Percentiles rank a stretch among this genome's conserved stretches.
Evolutionary conservation across 2,797 vertebrate species (phyloP).

Genomic region (Pangasius mekongensis): DNA sequence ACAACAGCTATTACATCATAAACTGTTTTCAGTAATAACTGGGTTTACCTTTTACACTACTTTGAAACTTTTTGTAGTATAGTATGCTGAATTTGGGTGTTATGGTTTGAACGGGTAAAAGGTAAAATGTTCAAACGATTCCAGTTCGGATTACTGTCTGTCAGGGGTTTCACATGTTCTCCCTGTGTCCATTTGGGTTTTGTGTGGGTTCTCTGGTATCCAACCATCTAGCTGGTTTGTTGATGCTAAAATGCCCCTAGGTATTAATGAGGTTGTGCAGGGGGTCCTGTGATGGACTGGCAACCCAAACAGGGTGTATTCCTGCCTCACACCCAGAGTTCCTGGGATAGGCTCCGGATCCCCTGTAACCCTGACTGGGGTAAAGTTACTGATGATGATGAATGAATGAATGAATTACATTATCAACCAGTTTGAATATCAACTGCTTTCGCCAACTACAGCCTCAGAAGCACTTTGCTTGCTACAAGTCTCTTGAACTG

Average conservation of each 20-base stretch:
- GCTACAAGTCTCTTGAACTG: background rate
- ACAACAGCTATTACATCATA: background rate
- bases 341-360: background rate
- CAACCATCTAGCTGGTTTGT: background rate
- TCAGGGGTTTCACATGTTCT: background rate
- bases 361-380: background rate
- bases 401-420: background rate
- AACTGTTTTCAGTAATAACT: background rate
- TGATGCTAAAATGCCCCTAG: background rate
- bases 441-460: background rate
- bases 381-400: background rate
- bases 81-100: background rate
- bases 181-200: background rate
- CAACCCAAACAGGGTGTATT: background rate
- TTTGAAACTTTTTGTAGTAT: background rate
- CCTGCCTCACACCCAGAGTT: background rate
- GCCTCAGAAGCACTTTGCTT: background rate
- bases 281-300: background rate
- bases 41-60: background rate
- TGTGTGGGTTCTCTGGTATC: background rate
- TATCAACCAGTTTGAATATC: background rate
- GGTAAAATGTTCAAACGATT: background rate
- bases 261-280: background rate
- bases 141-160: background rate
- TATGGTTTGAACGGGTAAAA: background rate